A percentile compares a stretch with the other conserved stretches of the same genome.
These are phyloP conservation scores for Synodontis membranacea DNA, from an alignment of 2,113 vertebrate species.

Conservation along the genomic window DNA sequence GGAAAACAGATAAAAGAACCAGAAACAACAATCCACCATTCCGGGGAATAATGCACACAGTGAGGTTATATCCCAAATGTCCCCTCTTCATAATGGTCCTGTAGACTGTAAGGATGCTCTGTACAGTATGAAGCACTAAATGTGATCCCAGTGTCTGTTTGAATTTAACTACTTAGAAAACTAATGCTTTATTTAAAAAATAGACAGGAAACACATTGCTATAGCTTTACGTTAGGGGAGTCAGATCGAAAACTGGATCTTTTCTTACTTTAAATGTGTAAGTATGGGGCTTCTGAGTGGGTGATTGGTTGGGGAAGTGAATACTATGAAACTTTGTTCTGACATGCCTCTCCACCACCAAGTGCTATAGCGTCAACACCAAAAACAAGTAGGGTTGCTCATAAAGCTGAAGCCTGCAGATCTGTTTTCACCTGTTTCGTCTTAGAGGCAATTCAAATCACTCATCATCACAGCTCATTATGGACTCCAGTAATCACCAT, in stretches of 20 bases:
- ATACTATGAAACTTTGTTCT: not conserved
- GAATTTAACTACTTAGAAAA: not conserved
- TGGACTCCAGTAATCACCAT: conserved; percentile 3
- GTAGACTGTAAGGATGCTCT: not conserved
- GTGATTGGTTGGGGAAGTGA: not conserved
- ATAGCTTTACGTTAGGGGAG: not conserved
- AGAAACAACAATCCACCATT: not conserved
- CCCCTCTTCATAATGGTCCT: not conserved
- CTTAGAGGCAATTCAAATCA: not conserved
- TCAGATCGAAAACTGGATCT: too few species aligned
- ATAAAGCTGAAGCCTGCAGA: not conserved
- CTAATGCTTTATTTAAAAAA: not conserved
- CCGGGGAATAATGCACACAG: not conserved
- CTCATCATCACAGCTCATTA: conserved; percentile 8
- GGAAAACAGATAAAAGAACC: not conserved
- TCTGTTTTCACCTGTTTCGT: not conserved
- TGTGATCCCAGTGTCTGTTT: not conserved
- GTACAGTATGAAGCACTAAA: not conserved
- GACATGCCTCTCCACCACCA: not conserved
- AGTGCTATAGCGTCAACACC: not conserved
- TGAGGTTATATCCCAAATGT: not conserved
- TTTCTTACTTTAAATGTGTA: not conserved
- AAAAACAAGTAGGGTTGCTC: not conserved
- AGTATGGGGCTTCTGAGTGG: not conserved
- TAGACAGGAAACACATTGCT: not conserved